phyloP scores from a whole-genome alignment of 2,888 invertebrate genomes.

The Synergus itoensis region DNA sequence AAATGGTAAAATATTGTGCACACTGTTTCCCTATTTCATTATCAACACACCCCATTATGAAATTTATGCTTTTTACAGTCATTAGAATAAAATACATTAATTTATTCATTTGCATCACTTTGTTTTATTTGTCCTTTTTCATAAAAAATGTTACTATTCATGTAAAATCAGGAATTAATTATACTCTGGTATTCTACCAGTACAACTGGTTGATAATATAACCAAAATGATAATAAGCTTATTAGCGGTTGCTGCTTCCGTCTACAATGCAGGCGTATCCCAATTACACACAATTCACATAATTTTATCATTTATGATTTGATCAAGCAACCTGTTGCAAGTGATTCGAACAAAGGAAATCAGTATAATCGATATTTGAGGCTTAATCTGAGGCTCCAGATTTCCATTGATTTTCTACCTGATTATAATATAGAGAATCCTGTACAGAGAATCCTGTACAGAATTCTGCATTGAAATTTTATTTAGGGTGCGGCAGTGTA shows the following conservation, averaged over 20 bases:
- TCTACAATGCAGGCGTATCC: slow-evolving; percentile 10
- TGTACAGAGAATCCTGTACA: too few relatives aligned
- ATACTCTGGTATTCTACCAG: background rate
- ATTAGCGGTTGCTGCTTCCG: slow-evolving; percentile 11
- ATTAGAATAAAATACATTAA: background rate
- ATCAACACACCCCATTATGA: background rate
- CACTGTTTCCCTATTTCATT: too few relatives aligned
- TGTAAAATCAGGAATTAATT: background rate
- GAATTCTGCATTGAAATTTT: background rate
- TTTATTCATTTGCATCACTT: background rate
- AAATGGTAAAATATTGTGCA: background rate
- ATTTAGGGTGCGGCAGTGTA: background rate
- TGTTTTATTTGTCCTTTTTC: background rate
- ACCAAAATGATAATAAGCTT: slow-evolving; percentile 10
- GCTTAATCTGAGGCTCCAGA: slow-evolving; percentile 4
- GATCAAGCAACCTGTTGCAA: slow-evolving; percentile 30
- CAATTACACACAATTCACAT: slow-evolving; percentile 14
- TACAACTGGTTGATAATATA: background rate
- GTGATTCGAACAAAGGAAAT: slow-evolving; percentile 18
- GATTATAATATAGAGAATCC: background rate
- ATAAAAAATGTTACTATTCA: background rate
- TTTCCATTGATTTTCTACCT: slow-evolving; percentile 16
- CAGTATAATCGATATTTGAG: slow-evolving; percentile 31
- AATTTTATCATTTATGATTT: slow-evolving; percentile 30
- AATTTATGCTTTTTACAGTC: background rate